Base-by-base conservation (phyloP, 2,113 vertebrate genomes). In the Malurus alboscapulatus region DNA sequence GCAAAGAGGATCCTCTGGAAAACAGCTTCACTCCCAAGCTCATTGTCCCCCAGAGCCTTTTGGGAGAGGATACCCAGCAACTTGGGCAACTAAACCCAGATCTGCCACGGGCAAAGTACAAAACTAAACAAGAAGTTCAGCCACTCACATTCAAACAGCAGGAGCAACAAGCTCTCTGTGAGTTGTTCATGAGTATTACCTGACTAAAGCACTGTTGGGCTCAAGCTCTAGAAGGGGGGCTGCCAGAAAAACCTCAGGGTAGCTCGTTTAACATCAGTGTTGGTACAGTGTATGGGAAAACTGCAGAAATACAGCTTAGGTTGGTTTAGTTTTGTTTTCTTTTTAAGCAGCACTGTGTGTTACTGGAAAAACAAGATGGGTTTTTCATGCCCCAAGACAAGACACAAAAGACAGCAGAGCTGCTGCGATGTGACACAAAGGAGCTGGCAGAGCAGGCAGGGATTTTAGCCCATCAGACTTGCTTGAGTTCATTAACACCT, bases 311-410 rank as follows among this genome's bases (percentile, higher is more conserved):
- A 24, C 27, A 82, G 24, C 45, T 53, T 26, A 7, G 12, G 19
- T 14, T 50, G 30, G n/a, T 38, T 84, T 57, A 5, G 27, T 11
- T 81, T 18, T 0, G 6, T 5, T 3, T 3, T 0, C 38, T 32
- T 79, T 84, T 90, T 29, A 44, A 87, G 65, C 65, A 67, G 65
- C 0, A 1, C 17, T 58, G 5, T 6, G 5, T 16, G 32, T 36
- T 72, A 47, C 47, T 54, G 13, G 59, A 29, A 73, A 73, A 44
- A 32, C 11, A 67, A 34, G 24, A 61, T 0, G 26, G 6, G 32
- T 18, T 89, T 63, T 68, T 59, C 34, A 26, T 0, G 3, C 29
- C 36, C 32, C 22, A 55, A 58, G 59, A 79, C 1, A 1, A 30
- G 59, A 30, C 14, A 54, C 2, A 17, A 30, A 79, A 26, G 19